Base-by-base conservation (phyloP, 2,888 invertebrate species). In the Phyto melanocephala region DNA sequence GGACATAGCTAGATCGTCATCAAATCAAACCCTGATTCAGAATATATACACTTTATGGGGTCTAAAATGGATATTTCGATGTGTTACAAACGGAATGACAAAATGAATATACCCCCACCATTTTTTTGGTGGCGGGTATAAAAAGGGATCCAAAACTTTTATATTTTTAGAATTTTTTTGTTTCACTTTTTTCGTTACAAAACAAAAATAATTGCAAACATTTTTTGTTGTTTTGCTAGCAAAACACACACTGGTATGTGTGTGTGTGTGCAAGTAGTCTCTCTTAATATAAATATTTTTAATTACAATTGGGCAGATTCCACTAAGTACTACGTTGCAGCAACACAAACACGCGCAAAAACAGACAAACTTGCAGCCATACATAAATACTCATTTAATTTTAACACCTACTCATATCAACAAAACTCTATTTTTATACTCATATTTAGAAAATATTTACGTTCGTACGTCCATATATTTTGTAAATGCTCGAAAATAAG, bases 71-170 rank as follows among this genome's bases (percentile, higher is more conserved):
- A n/a, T n/a, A n/a, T n/a, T n/a, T n/a, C n/a, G n/a, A n/a, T n/a
- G n/a, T n/a, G n/a, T n/a, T n/a, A n/a, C n/a, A n/a, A n/a, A n/a
- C n/a, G n/a, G n/a, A n/a, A n/a, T n/a, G n/a, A n/a, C n/a, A n/a
- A n/a, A n/a, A n/a, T n/a, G n/a, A n/a, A n/a, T n/a, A n/a, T n/a
- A n/a, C n/a, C n/a, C n/a, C n/a, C n/a, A n/a, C n/a, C n/a, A n/a
- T n/a, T n/a, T n/a, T n/a, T n/a, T n/a, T n/a, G n/a, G n/a, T n/a
- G n/a, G n/a, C n/a, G n/a, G n/a, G n/a, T n/a, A n/a, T 56, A 68
- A 70, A 81, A 79, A 62, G 62, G 77, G 75, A 78, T 70, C 79
- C 75, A 76, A 77, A 77, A 82, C 70, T 79, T 79, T 65, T 70
- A 50, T 79, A 37, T 74, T 70, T 78, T 74, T 70, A 58, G 28